phyloP scores from a whole-genome alignment of 2,113 vertebrate genomes.

The Montifringilla adamsi region DNA sequence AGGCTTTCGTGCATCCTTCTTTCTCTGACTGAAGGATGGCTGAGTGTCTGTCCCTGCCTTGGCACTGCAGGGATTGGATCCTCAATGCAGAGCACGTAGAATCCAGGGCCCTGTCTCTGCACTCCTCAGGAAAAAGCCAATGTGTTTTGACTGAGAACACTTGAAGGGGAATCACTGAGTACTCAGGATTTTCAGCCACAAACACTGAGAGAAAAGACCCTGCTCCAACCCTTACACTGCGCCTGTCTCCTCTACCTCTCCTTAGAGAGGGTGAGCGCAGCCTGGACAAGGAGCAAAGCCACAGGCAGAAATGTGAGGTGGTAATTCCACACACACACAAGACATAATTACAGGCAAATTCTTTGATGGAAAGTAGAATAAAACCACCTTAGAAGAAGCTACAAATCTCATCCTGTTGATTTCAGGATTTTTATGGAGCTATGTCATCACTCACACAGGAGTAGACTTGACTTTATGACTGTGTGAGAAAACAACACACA shows the following conservation, averaged over 20 bases:
- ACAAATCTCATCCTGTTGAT: not conserved
- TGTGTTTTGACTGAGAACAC: not conserved
- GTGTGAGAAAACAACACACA: not conserved
- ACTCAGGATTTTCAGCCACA: not conserved
- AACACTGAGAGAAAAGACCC: not conserved
- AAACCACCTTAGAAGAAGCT: not conserved
- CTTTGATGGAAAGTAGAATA: not conserved
- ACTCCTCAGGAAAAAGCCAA: not conserved
- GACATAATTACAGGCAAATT: not conserved
- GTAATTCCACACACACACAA: not conserved
- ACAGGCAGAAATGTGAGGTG: not conserved
- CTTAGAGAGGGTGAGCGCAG: not conserved
- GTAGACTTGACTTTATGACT: not conserved
- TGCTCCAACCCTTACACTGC: not conserved
- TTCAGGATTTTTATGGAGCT: not conserved
- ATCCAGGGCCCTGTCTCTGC: not conserved
- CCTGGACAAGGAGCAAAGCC: not conserved
- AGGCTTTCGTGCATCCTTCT: not conserved
- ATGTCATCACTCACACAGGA: not conserved
- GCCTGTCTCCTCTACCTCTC: not conserved
- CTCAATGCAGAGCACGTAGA: accelerated
- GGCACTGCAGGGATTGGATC: not conserved
- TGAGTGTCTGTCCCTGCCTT: not conserved
- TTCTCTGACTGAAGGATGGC: not conserved
- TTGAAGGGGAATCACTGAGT: not conserved